Conservation (phyloP, 2,888 invertebrate genomes). For the Hydropsyche betteni region DNA sequence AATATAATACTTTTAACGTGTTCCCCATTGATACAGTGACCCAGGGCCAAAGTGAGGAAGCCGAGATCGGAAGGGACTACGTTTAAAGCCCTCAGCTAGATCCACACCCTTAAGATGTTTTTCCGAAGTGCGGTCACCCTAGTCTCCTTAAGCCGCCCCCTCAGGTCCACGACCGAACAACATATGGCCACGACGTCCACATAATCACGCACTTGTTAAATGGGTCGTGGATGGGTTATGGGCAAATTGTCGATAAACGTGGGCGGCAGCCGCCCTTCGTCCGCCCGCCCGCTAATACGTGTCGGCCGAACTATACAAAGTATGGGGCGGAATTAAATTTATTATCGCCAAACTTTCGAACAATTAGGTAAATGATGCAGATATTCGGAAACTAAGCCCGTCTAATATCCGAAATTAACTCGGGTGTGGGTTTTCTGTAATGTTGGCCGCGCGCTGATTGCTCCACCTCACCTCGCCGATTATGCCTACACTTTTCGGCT, state of each 20-base stretch:
- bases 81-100: conserved; percentile 22
- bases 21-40: conserved; percentile 16
- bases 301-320: not conserved
- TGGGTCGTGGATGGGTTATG: conserved; percentile 51
- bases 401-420: conserved; percentile 32
- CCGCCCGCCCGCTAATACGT: not conserved
- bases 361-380: conserved; percentile 36
- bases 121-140: conserved; percentile 11
- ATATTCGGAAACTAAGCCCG: conserved; percentile 30
- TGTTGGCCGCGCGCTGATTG: conserved; percentile 19
- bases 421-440: conserved; percentile 1
- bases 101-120: conserved; percentile 29
- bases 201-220: conserved; percentile 51
- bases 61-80: conserved; percentile 24
- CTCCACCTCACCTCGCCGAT: conserved; percentile 26
- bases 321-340: conserved; percentile 24
- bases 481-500: conserved; percentile 6
- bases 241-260: conserved; percentile 50
- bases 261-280: conserved; percentile 12
- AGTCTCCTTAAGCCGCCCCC: not conserved
- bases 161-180: conserved; percentile 32
- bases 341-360: conserved; percentile 34
- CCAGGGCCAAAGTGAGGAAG: conserved; percentile 4
- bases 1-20: conserved; percentile 14
- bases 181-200: conserved; percentile 50